These are phyloP conservation scores for Halisarca cf. caerulea DNA, from an alignment of 37 sponge, comb jelly and placozoan genomes.

Conservation along the genomic window DNA sequence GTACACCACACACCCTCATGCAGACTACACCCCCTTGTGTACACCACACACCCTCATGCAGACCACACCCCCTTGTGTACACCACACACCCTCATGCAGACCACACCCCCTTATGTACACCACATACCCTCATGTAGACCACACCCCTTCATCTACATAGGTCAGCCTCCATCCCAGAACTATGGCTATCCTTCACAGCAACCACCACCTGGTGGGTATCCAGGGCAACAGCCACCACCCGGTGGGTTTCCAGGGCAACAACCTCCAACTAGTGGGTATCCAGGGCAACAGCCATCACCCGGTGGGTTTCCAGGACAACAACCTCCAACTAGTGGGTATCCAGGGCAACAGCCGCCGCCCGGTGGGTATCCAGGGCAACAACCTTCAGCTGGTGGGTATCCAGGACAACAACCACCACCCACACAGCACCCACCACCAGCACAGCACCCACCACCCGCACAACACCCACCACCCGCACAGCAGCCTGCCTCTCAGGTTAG, in stretches of 20 bases:
- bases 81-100: too few species aligned
- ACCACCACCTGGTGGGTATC: conserved; percentile 20
- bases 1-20: too few species aligned
- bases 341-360: conserved; percentile 29
- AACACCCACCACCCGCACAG: conserved; percentile 31
- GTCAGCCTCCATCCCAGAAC: not conserved
- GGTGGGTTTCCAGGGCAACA: conserved; percentile 48
- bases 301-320: conserved; percentile 18
- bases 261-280: conserved; percentile 15
- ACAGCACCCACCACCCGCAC: conserved; percentile 36
- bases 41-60: too few species aligned
- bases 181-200: too few species aligned
- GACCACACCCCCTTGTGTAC: too few species aligned
- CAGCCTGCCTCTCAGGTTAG: conserved; percentile 7
- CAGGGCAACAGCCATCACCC: conserved; percentile 39
- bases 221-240: conserved; percentile 24
- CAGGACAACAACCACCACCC: conserved; percentile 30
- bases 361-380: conserved; percentile 55
- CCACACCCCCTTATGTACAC: too few species aligned
- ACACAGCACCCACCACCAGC: conserved; percentile 5
- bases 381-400: conserved; percentile 43
- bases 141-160: too few species aligned
- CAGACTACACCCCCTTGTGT: too few species aligned
- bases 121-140: too few species aligned
- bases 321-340: conserved; percentile 21